A percentile compares a stretch with the other conserved stretches of the same genome.
These are phyloP conservation scores for Dendroctonus valens DNA, from an alignment of 1,140 invertebrate species.

Conservation along the genomic window DNA sequence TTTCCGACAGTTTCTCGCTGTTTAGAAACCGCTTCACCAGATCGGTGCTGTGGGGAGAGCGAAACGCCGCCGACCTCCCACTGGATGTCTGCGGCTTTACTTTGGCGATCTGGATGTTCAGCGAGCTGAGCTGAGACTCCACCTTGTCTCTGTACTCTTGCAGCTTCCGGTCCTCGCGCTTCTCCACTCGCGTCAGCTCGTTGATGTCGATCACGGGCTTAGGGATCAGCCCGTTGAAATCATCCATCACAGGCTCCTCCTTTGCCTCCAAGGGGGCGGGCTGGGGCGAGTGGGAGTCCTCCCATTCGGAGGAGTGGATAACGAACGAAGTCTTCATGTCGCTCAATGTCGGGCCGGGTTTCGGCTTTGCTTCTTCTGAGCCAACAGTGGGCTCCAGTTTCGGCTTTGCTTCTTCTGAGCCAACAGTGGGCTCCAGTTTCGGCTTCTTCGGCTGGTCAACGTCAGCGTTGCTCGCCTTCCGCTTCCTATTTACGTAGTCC, in stretches of 20 bases:
- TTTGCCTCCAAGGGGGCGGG: conserved; percentile 10
- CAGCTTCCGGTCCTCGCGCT: conserved; percentile 32
- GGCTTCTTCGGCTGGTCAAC: conserved; percentile 2
- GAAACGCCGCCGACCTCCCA: neutral
- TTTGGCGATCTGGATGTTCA: conserved; percentile 42
- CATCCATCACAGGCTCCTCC: conserved; percentile 21
- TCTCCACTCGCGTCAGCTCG: conserved; percentile 17
- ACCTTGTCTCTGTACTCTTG: conserved; percentile 42
- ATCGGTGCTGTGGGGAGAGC: conserved; percentile 22
- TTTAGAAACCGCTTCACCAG: conserved; percentile 42
- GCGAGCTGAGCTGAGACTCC: conserved; percentile 40
- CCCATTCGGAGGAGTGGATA: conserved; percentile 36
- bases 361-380: neutral
- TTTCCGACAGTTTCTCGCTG: conserved; percentile 35
- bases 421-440: conserved; percentile 6
- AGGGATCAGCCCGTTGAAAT: conserved; percentile 36
- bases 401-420: neutral
- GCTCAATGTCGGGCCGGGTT: neutral
- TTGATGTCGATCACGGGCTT: conserved; percentile 36
- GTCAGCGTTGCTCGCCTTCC: conserved; percentile 25
- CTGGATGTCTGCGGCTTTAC: conserved; percentile 14
- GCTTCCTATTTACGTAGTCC: conserved; percentile 40
- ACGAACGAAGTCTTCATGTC: conserved; percentile 22
- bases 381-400: conserved; percentile 9
- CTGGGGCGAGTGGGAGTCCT: conserved; percentile 35